These are phyloP conservation scores for Zygogramma bicolorata DNA, from an alignment of 2,888 invertebrate genomes.

Conservation along the genomic window DNA sequence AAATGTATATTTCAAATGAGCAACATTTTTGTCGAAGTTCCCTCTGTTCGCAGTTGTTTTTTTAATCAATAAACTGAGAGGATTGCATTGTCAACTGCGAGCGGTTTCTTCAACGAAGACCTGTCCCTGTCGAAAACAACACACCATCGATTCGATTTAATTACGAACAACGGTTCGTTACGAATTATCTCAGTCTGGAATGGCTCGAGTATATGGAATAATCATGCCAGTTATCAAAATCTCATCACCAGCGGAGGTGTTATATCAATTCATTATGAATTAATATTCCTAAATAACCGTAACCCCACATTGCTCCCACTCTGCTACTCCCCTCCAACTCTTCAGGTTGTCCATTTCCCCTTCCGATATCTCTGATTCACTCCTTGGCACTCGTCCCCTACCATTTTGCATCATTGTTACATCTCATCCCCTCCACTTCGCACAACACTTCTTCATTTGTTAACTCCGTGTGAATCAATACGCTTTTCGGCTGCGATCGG, in stretches of 20 bases:
- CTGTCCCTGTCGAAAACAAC: background rate
- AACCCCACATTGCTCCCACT: constrained; percentile 24
- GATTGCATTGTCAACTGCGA: too few species aligned
- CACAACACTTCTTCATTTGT: constrained; percentile 64
- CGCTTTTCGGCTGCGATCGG: constrained; percentile 59
- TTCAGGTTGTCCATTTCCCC: constrained; percentile 46
- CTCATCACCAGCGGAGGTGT: constrained; percentile 44
- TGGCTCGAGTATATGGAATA: constrained; percentile 19
- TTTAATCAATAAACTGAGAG: too few species aligned
- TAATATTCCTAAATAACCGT: constrained; percentile 45
- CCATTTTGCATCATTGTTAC: constrained; percentile 51
- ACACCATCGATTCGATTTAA: background rate
- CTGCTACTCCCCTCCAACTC: constrained; percentile 28
- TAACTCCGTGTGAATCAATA: constrained; percentile 63
- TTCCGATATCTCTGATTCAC: constrained; percentile 10
- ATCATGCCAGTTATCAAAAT: constrained; percentile 39
- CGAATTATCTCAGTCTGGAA: background rate
- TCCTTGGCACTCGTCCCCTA: constrained; percentile 8
- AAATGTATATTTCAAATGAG: too few species aligned
- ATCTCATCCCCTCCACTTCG: constrained; percentile 51
- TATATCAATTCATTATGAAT: constrained; percentile 46
- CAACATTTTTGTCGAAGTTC: too few species aligned
- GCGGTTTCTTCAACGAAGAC: too few species aligned
- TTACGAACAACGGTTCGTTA: background rate
- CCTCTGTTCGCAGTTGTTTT: too few species aligned